Evolutionary conservation across 2,113 vertebrate genomes (phyloP).

Genomic region (Campylorhamphus procurvoides): DNA sequence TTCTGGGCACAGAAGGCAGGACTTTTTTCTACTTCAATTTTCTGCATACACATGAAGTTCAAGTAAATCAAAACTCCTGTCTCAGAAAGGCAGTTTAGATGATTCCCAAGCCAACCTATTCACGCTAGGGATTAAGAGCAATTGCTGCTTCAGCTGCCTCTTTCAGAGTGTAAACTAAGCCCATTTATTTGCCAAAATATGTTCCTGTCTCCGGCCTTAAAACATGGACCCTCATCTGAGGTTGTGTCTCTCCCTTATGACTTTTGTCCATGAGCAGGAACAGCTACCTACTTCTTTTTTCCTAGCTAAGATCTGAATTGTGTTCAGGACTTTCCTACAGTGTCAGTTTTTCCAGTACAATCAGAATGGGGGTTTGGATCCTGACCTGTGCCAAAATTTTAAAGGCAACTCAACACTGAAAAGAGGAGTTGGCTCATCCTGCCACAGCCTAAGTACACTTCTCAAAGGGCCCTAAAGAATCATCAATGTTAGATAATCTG

Average conservation of each 20-base stretch:
- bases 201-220: neutral
- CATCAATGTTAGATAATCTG: neutral
- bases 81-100: neutral
- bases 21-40: neutral
- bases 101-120: neutral
- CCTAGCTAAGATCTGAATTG: neutral
- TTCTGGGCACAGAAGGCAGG: neutral
- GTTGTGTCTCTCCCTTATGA: rapidly evolving
- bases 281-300: neutral
- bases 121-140: neutral
- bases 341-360: neutral
- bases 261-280: neutral
- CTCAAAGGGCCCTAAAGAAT: neutral
- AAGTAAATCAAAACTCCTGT: neutral
- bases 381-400: neutral
- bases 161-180: neutral
- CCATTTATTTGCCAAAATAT: neutral
- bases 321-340: neutral
- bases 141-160: neutral
- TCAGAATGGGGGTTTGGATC: neutral
- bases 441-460: neutral
- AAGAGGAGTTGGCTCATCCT: neutral
- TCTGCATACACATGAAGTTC: rapidly evolving
- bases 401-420: neutral
- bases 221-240: neutral